Evolutionary conservation across 2,888 invertebrate species (phyloP).

Genomic region (Callyntrura sp.): DNA sequence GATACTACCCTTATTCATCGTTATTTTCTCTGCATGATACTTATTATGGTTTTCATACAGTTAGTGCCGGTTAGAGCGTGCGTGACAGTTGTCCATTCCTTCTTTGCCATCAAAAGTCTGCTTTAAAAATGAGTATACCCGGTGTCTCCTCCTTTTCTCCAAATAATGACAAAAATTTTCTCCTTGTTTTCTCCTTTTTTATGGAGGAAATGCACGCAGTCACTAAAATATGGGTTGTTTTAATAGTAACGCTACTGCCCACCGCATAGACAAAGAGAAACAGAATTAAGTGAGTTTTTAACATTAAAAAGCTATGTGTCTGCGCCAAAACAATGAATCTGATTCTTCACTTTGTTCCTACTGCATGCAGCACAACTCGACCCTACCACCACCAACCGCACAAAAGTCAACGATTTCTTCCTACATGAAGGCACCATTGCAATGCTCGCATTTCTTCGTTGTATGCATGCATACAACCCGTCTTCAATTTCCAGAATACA

Average conservation of each 20-base stretch:
- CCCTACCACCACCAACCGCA: not conserved
- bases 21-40: not conserved
- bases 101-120: conserved; percentile 2
- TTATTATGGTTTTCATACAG: not conserved
- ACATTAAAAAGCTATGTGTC: conserved; percentile 32
- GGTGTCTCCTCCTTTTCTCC: conserved; percentile 35
- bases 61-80: not conserved
- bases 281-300: conserved; percentile 25
- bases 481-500: not conserved
- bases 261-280: not conserved
- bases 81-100: conserved; percentile 54
- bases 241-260: not conserved
- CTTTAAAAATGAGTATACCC: not conserved
- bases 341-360: not conserved
- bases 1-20: too few species aligned
- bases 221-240: not conserved
- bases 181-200: conserved; percentile 51
- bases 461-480: not conserved
- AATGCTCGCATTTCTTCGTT: not conserved
- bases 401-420: not conserved
- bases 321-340: conserved; percentile 29
- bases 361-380: conserved; percentile 17
- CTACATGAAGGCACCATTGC: not conserved
- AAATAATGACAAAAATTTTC: conserved; percentile 54
- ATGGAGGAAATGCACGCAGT: conserved; percentile 68